phyloP scores from a whole-genome alignment of 1,140 invertebrate genomes.

The Drosophila repletoides region DNA sequence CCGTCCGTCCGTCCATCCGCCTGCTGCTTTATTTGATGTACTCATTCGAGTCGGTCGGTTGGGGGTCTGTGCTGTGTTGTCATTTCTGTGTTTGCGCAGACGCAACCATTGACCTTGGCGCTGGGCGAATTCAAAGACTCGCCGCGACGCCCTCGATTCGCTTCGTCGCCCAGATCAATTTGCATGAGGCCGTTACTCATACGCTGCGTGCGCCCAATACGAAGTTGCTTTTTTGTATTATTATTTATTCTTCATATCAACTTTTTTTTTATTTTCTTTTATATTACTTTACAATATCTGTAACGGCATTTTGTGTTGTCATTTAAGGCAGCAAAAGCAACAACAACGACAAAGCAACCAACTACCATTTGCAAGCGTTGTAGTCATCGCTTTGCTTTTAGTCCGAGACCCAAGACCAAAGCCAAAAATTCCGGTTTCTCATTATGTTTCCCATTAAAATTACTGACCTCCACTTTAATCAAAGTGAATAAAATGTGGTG shows the following conservation, averaged over 20 bases:
- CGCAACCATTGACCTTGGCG: conserved; percentile 70
- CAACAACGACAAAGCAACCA: neutral
- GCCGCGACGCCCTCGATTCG: conserved; percentile 55
- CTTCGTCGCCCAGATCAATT: conserved; percentile 52
- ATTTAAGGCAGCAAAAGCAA: conserved; percentile 39
- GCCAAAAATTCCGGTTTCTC: conserved; percentile 67
- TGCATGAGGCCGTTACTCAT: conserved; percentile 56
- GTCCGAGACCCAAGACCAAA: conserved; percentile 11
- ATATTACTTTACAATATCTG: conserved; percentile 57
- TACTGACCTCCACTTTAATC: conserved; percentile 59
- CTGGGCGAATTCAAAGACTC: conserved; percentile 51
- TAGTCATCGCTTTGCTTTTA: conserved; percentile 40
- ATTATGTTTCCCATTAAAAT: conserved; percentile 59
- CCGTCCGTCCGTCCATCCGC: neutral
- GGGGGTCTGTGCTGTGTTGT: conserved; percentile 10
- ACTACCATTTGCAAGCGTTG: conserved; percentile 30
- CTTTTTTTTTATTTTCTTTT: conserved; percentile 41
- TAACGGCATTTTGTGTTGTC: conserved; percentile 70
- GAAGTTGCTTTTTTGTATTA: conserved; percentile 11
- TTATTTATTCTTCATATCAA: conserved; percentile 59
- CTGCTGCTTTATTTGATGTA: conserved; percentile 44
- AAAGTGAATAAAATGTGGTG: conserved; percentile 39
- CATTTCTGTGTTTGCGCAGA: conserved; percentile 58
- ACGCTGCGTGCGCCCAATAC: conserved; percentile 33
- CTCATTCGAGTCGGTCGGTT: conserved; percentile 43